A percentile compares a stretch with the other conserved stretches of the same genome.
These are phyloP conservation scores for Bombus haemorrhoidalis DNA, from an alignment of 1,140 invertebrate species.

Conservation along the genomic window DNA sequence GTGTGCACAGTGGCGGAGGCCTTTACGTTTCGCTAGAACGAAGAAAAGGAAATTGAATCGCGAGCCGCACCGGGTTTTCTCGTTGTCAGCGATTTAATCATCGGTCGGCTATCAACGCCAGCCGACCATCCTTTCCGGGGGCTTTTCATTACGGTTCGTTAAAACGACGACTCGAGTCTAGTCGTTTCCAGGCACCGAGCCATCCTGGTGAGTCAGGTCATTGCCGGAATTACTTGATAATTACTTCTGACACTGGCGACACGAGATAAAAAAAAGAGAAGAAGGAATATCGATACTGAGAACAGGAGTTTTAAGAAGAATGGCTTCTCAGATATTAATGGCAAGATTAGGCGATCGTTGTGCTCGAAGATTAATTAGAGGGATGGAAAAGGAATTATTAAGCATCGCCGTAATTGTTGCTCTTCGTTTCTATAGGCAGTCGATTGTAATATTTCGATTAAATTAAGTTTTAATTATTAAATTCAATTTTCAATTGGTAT, in stretches of 20 bases:
- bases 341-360: too few relatives aligned
- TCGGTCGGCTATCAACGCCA: conserved; percentile 29
- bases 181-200: conserved; percentile 7
- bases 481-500: too few relatives aligned
- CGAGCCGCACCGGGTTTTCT: background rate
- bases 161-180: conserved; percentile 2
- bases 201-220: conserved; percentile 26
- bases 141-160: conserved; percentile 33
- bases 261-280: background rate
- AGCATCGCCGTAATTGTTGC: background rate
- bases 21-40: background rate
- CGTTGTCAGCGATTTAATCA: conserved; percentile 43
- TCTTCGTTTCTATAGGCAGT: too few relatives aligned
- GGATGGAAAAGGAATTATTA: background rate
- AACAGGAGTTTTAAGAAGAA: background rate
- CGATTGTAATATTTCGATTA: too few relatives aligned
- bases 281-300: background rate
- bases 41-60: conserved; percentile 18
- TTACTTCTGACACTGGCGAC: conserved; percentile 21
- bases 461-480: too few relatives aligned
- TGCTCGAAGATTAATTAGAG: background rate
- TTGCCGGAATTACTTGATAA: conserved; percentile 42
- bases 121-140: background rate
- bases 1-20: too few relatives aligned
- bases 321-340: background rate